These are phyloP conservation scores for Euphonia xanthogaster DNA, from an alignment of 2,797 vertebrate genomes.

Conservation along the genomic window DNA sequence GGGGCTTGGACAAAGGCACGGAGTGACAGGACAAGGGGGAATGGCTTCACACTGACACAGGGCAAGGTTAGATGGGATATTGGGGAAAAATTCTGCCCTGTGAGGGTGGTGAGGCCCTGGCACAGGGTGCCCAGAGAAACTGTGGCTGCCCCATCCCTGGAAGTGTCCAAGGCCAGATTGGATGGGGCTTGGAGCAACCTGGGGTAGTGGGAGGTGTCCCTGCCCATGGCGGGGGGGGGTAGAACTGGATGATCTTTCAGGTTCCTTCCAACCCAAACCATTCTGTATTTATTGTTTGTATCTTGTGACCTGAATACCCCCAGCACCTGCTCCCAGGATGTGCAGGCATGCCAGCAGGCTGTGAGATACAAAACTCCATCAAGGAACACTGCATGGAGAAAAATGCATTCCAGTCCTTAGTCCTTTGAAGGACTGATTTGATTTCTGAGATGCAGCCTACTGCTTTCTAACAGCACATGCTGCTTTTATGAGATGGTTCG, in stretches of 20 bases:
- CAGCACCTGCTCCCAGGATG: not conserved
- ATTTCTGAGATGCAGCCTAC: not conserved
- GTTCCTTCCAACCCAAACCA: not conserved
- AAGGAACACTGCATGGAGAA: not conserved
- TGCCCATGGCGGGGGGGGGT: not conserved
- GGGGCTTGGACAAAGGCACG: fast-evolving
- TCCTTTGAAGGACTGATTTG: not conserved
- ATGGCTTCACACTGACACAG: not conserved
- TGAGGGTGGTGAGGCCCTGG: fast-evolving
- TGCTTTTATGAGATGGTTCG: not conserved
- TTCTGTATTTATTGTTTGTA: not conserved
- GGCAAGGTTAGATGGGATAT: not conserved
- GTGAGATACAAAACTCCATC: not conserved
- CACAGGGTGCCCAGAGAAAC: not conserved
- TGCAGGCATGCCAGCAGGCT: not conserved
- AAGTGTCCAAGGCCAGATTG: not conserved
- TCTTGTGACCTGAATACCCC: not conserved
- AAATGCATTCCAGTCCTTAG: not conserved
- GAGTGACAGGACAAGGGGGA: not conserved
- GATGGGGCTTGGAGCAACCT: fast-evolving
- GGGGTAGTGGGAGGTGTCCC: not conserved
- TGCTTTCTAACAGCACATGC: not conserved
- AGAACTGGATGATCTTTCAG: not conserved
- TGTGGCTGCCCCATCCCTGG: not conserved
- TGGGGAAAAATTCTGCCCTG: not conserved